Percentiles rank a stretch among this genome's conserved stretches.
phyloP scores from a whole-genome alignment of 2,888 invertebrate species.

The Yponomeuta evonymella region DNA sequence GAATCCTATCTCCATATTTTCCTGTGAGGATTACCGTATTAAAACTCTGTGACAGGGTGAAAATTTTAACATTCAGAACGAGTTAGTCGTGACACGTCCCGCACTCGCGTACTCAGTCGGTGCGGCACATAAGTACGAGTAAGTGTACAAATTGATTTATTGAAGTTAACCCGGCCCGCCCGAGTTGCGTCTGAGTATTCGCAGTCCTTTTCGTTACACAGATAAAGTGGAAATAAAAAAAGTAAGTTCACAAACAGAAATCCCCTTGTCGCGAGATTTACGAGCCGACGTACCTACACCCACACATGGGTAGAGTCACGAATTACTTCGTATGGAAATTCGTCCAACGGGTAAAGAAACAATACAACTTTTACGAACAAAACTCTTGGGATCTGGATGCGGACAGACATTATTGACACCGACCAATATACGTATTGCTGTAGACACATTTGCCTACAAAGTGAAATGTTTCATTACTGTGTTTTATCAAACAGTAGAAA shows the following conservation, averaged over 20 bases:
- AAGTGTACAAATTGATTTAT: constrained; percentile 76
- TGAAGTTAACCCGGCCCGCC: constrained; percentile 65
- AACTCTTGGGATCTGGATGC: constrained; percentile 26
- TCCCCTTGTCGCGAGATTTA: constrained; percentile 74
- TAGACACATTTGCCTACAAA: no score
- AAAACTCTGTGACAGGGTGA: constrained; percentile 36
- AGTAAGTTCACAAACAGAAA: constrained; percentile 74
- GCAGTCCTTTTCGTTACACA: constrained; percentile 65
- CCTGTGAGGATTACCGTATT: constrained; percentile 25
- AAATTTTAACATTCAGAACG: constrained; percentile 44
- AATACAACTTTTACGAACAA: constrained; percentile 25
- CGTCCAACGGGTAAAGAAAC: constrained; percentile 42
- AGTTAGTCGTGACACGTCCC: constrained; percentile 56
- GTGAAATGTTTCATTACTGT: no score
- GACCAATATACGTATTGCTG: neutral
- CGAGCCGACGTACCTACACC: constrained; percentile 67
- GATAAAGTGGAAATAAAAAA: constrained; percentile 73
- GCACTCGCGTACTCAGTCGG: constrained; percentile 41
- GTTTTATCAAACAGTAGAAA: neutral
- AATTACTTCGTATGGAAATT: constrained; percentile 70
- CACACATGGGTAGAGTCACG: constrained; percentile 25
- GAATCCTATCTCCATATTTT: constrained; percentile 12
- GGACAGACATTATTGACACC: neutral
- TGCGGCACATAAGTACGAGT: constrained; percentile 56
- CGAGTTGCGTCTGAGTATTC: constrained; percentile 71